phyloP scores from a whole-genome alignment of 2,888 invertebrate genomes.

The Athalia circularis region DNA sequence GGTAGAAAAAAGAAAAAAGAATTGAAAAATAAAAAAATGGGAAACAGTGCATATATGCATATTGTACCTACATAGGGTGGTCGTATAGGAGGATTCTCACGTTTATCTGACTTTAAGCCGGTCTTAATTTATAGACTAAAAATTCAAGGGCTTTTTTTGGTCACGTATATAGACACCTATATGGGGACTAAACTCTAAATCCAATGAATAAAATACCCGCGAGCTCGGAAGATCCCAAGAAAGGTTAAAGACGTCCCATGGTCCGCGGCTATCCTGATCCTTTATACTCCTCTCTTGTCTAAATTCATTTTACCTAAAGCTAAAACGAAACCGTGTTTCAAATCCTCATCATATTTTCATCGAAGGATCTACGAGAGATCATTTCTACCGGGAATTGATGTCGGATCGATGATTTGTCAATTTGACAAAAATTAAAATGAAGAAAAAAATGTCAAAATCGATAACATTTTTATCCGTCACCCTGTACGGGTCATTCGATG shows the following conservation, averaged over 20 bases:
- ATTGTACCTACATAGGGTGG: too few relatives aligned
- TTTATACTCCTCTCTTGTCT: background rate
- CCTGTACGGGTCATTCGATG: too few relatives aligned
- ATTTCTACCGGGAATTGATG: too few relatives aligned
- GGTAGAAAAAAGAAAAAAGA: background rate
- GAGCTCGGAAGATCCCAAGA: background rate
- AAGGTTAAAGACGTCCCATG: background rate
- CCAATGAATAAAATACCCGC: constrained; percentile 12
- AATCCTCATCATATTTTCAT: too few relatives aligned
- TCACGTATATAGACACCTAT: too few relatives aligned
- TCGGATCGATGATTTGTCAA: too few relatives aligned
- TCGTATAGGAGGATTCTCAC: constrained; percentile 28
- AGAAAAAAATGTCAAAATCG: too few relatives aligned
- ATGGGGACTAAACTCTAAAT: background rate
- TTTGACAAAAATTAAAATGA: too few relatives aligned
- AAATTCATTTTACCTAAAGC: background rate
- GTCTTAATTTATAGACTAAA: constrained; percentile 28
- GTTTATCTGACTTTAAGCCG: constrained; percentile 25
- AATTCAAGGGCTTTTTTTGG: background rate
- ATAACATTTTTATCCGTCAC: too few relatives aligned
- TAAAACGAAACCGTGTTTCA: too few relatives aligned
- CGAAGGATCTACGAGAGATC: too few relatives aligned
- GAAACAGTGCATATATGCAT: background rate
- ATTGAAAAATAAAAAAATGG: background rate
- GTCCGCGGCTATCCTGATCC: background rate